Conservation (phyloP, 2,113 vertebrate genomes). For the Leptocoma aspasia region DNA sequence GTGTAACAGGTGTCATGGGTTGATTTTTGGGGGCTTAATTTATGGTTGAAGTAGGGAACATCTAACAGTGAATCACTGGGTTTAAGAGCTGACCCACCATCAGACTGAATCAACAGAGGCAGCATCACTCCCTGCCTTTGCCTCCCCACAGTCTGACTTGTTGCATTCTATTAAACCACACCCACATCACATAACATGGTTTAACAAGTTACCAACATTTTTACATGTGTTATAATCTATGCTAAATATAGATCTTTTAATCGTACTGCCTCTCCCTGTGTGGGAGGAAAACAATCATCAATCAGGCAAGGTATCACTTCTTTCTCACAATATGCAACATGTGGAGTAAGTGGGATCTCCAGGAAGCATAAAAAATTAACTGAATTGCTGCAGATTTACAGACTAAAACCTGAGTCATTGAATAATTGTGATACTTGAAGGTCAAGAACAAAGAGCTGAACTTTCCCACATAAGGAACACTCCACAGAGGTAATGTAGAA, state of each 20-base stretch:
- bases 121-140: not conserved
- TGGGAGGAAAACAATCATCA: not conserved
- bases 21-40: not conserved
- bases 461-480: not conserved
- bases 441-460: not conserved
- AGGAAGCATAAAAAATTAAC: not conserved
- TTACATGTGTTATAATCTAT: not conserved
- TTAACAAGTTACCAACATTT: not conserved
- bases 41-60: not conserved
- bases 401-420: not conserved
- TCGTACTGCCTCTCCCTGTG: not conserved
- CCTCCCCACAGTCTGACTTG: not conserved
- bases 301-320: not conserved
- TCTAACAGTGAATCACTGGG: not conserved
- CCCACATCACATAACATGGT: fast-evolving
- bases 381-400: not conserved
- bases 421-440: not conserved
- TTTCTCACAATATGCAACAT: not conserved
- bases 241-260: not conserved
- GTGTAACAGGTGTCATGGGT: not conserved
- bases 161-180: not conserved
- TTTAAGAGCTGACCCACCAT: not conserved
- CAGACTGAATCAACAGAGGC: not conserved
- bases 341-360: not conserved
- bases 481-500: not conserved